Evolutionary conservation across 2,113 vertebrate species (phyloP), one percentile per base, ranked within the genome.

Genomic region (Oophaga pumilio): DNA sequence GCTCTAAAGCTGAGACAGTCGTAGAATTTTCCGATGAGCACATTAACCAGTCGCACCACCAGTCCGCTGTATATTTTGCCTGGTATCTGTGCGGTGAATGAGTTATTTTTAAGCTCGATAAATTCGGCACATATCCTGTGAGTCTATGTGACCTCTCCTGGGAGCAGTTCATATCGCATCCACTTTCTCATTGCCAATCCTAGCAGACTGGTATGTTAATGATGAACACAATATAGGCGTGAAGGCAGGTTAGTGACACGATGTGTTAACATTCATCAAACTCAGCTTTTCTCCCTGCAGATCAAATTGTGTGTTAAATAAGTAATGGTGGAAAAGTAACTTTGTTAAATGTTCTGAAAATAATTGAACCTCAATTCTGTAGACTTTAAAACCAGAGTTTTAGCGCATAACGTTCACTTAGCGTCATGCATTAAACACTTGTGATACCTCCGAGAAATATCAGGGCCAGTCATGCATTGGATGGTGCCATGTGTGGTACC

Each of bases 271-370:
- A 83, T 53, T 53, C 81, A 69, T 69, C 81, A 69, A 26, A 64
- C 60, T 66, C 60, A 50, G 60, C 43, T 82, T 66, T 68, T 18
- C n/a, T 83, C 64, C 64, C 62, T 69, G 81, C 62, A 83, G 81
- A 83, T 83, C 64, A 83, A 68, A 83, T 82, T 82, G 60, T 83
- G 22, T 83, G 81, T 83, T 83, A 83, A 83, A 83, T 83, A 83
- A 83, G 62, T 53, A 69, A 83, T 83, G 59, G 26, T 59, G 6
- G 50, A 28, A 83, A 83, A 83, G 62, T 83, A 68, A 68, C 64
- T 69, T 43, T 83, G 81, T 83, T 83, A 83, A 83, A 83, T 83
- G 81, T 83, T 69, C 81, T 69, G 81, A 83, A 68, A 68, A 69
- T 69, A 69, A 80, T 62, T 26, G 62, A 52, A 81, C 56, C 57